phyloP scores from a whole-genome alignment of 2,888 invertebrate species.

The Melikaiella ostensackeni region DNA sequence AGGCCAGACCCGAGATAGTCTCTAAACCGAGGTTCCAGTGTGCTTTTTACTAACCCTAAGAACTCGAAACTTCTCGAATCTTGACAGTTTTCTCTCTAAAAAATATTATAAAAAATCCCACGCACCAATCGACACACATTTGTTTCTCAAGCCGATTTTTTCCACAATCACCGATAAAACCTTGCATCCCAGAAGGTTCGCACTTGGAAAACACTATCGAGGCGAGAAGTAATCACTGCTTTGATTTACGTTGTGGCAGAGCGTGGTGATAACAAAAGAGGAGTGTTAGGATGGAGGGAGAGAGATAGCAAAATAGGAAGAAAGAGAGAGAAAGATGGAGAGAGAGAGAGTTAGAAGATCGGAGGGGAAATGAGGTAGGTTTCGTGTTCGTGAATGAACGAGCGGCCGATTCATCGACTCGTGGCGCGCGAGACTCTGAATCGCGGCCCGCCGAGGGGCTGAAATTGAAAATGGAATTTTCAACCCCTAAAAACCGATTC shows the following conservation, averaged over 20 bases:
- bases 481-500: background rate
- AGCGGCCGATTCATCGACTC: conserved; percentile 38
- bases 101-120: background rate
- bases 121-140: background rate
- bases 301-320: background rate
- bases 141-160: background rate
- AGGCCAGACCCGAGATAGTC: too few species aligned
- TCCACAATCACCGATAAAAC: background rate
- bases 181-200: conserved; percentile 3
- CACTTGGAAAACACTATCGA: conserved; percentile 28
- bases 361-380: conserved; percentile 30
- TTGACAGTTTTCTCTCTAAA: too few species aligned
- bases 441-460: background rate
- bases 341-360: background rate
- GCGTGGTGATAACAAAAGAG: conserved; percentile 21
- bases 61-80: too few species aligned
- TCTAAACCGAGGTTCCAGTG: too few species aligned
- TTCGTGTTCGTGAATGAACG: conserved; percentile 39
- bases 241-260: conserved; percentile 29
- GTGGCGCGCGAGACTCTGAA: conserved; percentile 36
- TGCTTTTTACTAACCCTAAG: too few species aligned
- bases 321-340: background rate
- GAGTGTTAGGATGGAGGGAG: background rate
- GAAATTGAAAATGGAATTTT: background rate
- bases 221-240: conserved; percentile 25